Conservation (phyloP, 1,140 invertebrate species). For the Tetranychus urticae region DNA sequence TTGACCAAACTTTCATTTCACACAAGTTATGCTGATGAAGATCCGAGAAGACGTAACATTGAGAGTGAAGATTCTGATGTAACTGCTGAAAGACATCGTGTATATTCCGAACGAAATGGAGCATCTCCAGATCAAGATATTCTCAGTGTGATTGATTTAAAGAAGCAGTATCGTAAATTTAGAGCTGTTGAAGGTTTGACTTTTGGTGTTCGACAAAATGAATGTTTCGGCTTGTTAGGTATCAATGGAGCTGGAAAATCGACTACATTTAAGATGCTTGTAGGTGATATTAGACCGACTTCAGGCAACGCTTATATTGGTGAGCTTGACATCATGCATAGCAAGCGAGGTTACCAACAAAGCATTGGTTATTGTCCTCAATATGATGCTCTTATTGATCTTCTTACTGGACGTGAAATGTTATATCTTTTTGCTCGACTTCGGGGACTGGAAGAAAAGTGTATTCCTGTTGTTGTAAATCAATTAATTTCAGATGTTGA, state of each 20-base stretch:
- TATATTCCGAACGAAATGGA: background rate
- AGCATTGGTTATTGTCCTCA: conserved; percentile 31
- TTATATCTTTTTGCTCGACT: background rate
- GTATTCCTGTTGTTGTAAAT: background rate
- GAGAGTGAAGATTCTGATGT: conserved; percentile 7
- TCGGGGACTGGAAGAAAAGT: background rate
- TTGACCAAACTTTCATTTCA: background rate
- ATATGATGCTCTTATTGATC: conserved; percentile 48
- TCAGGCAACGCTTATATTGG: conserved; percentile 17
- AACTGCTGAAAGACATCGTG: background rate
- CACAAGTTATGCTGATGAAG: background rate
- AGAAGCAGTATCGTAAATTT: conserved; percentile 11
- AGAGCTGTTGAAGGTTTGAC: conserved; percentile 12
- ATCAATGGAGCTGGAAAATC: conserved; percentile 22
- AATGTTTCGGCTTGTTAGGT: conserved; percentile 28
- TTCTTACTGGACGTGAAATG: conserved; percentile 35
- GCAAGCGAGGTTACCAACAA: conserved; percentile 25
- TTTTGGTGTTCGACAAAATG: conserved; percentile 18
- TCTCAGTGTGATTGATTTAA: conserved; percentile 8
- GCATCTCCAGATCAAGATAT: conserved; percentile 3
- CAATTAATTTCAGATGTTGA: background rate
- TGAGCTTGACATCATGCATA: conserved; percentile 17
- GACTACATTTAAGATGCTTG: conserved; percentile 20
- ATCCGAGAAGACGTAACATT: background rate
- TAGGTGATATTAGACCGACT: conserved; percentile 18